Conservation (phyloP, 2,888 invertebrate species). For the Raillietiella orientalis region DNA sequence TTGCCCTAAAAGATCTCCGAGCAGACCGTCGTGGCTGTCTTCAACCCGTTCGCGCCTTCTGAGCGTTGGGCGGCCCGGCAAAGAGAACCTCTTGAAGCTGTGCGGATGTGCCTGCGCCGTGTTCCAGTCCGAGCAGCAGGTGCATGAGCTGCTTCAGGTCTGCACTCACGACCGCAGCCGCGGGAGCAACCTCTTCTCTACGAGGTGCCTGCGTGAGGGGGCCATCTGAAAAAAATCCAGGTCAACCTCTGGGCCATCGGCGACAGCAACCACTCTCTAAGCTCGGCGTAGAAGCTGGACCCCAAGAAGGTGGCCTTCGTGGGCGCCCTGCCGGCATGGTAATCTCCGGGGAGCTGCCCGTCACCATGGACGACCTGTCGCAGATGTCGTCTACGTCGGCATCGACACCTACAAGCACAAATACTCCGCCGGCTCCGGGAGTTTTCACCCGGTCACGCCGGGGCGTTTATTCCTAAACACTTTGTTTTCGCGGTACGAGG, state of each 20-base stretch:
- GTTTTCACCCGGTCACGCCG: no score
- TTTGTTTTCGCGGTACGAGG: no score
- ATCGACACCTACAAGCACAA: constrained; percentile 89
- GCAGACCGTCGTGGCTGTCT: constrained; percentile 40
- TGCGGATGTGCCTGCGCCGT: constrained; percentile 86
- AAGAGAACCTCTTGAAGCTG: constrained; percentile 35
- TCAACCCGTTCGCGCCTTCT: constrained; percentile 65
- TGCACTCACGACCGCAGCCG: constrained; percentile 41
- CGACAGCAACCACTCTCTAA: constrained; percentile 44
- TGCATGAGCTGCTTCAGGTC: constrained; percentile 45
- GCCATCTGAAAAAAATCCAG: constrained; percentile 69
- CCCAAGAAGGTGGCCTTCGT: constrained; percentile 85
- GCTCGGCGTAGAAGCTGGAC: constrained; percentile 29
- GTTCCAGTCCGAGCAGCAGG: constrained; percentile 66
- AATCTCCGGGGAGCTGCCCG: constrained; percentile 64
- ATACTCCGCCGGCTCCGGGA: constrained; percentile 95
- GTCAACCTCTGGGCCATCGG: constrained; percentile 85
- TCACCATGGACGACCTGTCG: constrained; percentile 81
- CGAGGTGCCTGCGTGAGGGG: constrained; percentile 56
- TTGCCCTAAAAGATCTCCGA: constrained; percentile 91
- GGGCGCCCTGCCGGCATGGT: constrained; percentile 77
- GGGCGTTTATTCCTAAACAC: no score
- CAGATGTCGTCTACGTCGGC: constrained; percentile 76
- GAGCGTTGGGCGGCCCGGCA: constrained; percentile 84
- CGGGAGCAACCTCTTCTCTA: constrained; percentile 53